Conservation (phyloP, 2,888 invertebrate species). For the Drosophila flavopinicola region DNA sequence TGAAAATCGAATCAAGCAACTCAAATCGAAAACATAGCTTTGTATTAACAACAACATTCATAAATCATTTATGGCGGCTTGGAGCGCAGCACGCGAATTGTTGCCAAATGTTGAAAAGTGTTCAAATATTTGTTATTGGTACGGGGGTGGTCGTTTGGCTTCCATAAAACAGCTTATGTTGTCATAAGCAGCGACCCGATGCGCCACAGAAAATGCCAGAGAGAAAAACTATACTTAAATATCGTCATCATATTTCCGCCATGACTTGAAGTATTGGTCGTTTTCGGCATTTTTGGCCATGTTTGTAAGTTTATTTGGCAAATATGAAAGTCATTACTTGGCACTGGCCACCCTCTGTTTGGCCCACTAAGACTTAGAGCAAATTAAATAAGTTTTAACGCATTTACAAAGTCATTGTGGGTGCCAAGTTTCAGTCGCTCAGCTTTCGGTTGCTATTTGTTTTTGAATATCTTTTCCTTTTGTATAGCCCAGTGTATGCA, state of each 20-base stretch:
- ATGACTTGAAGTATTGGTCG: conserved; percentile 35
- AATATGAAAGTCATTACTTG: conserved; percentile 55
- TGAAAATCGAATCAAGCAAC: conserved; percentile 23
- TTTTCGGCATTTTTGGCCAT: neutral
- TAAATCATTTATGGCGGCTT: conserved; percentile 68
- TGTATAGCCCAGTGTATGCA: conserved; percentile 62
- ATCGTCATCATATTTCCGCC: conserved; percentile 22
- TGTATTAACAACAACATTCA: conserved; percentile 47
- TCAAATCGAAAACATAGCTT: conserved; percentile 70
- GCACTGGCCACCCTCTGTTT: conserved; percentile 4
- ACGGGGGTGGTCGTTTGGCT: conserved; percentile 6
- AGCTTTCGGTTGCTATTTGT: conserved; percentile 63
- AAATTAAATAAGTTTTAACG: conserved; percentile 78
- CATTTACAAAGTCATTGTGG: conserved; percentile 79
- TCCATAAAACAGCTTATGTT: conserved; percentile 62
- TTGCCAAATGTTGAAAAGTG: conserved; percentile 63
- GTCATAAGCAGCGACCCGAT: conserved; percentile 31
- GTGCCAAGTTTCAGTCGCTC: conserved; percentile 48
- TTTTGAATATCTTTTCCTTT: conserved; percentile 75
- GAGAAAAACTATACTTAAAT: conserved; percentile 1
- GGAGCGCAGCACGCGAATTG: conserved; percentile 47
- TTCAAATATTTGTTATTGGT: conserved; percentile 66
- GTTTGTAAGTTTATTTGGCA: conserved; percentile 47
- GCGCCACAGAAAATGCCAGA: neutral
- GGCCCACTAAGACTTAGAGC: conserved; percentile 56